Evolutionary conservation across 2,797 vertebrate genomes (phyloP).

Genomic region (Spinus olivaceus): DNA sequence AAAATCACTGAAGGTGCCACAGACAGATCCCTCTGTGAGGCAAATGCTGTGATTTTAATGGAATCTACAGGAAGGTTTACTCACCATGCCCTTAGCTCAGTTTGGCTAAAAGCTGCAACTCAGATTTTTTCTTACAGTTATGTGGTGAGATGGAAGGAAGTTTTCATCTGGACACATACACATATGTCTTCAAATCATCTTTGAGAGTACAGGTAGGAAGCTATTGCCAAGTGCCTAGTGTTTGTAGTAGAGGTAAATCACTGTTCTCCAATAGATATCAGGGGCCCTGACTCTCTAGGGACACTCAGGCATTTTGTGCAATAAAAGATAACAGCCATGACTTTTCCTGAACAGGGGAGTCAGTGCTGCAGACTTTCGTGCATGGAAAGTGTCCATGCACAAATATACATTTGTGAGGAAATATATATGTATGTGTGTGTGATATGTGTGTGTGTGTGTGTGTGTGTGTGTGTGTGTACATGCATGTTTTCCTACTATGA

Average conservation of each 20-base stretch:
- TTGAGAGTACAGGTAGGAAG: not conserved
- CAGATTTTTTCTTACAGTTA: not conserved
- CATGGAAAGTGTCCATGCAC: not conserved
- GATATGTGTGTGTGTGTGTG: not conserved
- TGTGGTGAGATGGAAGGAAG: not conserved
- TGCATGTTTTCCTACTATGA: not conserved
- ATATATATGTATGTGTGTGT: too few relatives aligned
- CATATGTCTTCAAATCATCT: not conserved
- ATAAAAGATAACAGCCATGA: not conserved
- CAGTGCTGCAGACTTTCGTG: not conserved
- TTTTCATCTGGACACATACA: not conserved
- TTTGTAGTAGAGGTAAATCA: not conserved
- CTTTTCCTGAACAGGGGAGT: not conserved
- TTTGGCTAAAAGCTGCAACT: not conserved
- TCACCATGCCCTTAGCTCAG: not conserved
- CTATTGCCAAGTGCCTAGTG: not conserved
- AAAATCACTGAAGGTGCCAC: not conserved
- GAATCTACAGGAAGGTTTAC: not conserved
- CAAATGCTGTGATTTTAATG: not conserved
- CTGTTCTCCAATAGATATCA: rapidly evolving
- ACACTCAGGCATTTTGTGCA: not conserved
- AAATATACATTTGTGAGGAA: not conserved
- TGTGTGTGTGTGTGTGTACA: too few relatives aligned
- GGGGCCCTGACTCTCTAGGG: not conserved
- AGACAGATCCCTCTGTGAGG: not conserved